Conservation (phyloP, 2,888 invertebrate genomes). For the Orthonevra nobilis region DNA sequence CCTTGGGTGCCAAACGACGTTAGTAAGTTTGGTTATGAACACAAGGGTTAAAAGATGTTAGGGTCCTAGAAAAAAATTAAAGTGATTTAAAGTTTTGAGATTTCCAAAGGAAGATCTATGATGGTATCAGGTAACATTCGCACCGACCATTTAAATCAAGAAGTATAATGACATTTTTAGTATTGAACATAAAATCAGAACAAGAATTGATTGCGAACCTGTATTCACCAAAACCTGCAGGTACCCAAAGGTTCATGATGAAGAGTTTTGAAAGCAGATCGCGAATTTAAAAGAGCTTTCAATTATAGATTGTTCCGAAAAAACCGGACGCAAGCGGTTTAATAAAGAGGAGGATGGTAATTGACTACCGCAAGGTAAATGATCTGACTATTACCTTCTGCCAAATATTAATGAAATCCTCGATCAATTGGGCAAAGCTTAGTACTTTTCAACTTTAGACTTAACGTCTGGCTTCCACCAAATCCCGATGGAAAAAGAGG, state of each 20-base stretch:
- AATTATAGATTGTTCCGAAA: conserved; percentile 16
- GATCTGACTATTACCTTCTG: neutral
- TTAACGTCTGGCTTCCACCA: conserved; percentile 5
- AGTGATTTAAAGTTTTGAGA: neutral
- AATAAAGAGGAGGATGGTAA: conserved; percentile 9
- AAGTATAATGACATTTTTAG: conserved; percentile 16
- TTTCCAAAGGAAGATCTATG: neutral
- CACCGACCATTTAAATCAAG: conserved; percentile 1
- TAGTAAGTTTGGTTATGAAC: no score
- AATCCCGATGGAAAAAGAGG: neutral
- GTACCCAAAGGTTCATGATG: no score
- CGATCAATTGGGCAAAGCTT: no score
- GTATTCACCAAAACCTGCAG: no score
- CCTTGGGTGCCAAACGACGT: no score
- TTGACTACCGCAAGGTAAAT: no score
- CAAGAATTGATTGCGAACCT: neutral
- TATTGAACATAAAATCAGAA: neutral
- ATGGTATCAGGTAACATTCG: conserved; percentile 10
- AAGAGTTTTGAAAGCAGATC: no score
- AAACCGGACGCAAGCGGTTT: conserved; percentile 2
- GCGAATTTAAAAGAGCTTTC: no score
- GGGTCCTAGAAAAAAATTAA: neutral
- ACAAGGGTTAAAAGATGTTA: no score
- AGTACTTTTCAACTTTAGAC: no score
- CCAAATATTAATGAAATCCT: no score